phyloP scores from a whole-genome alignment of 1,140 invertebrate genomes.

The Coelopa frigida region DNA sequence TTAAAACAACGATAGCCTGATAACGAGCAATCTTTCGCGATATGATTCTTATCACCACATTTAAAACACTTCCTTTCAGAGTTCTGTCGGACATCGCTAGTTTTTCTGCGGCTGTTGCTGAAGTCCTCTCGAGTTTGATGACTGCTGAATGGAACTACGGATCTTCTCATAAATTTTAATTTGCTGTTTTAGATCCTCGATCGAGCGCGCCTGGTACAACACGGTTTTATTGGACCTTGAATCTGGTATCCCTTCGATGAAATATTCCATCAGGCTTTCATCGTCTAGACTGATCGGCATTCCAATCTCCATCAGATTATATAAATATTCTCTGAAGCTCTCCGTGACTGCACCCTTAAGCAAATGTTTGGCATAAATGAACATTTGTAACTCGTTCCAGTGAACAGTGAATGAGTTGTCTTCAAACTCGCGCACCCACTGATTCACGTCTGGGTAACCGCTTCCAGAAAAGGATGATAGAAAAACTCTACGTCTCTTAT shows the following conservation, averaged over 20 bases:
- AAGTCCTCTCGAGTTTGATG: neutral
- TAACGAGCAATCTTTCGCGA: neutral
- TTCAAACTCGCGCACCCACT: too few relatives aligned
- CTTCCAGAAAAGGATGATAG: too few relatives aligned
- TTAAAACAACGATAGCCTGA: neutral
- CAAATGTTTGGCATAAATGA: too few relatives aligned
- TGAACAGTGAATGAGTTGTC: too few relatives aligned
- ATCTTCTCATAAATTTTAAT: neutral
- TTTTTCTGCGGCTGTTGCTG: too few relatives aligned
- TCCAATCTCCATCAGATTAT: too few relatives aligned
- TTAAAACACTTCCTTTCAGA: neutral
- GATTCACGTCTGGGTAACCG: too few relatives aligned
- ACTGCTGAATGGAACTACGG: neutral
- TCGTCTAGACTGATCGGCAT: conserved; percentile 5
- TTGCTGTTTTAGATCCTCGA: conserved; percentile 5
- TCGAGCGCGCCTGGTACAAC: conserved; percentile 2
- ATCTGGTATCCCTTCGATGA: conserved; percentile 13
- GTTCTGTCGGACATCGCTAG: neutral
- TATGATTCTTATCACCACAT: neutral
- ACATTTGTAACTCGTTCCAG: too few relatives aligned
- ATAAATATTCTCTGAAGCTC: too few relatives aligned
- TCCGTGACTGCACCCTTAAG: too few relatives aligned
- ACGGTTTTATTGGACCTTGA: conserved; percentile 7
- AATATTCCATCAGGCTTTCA: conserved; percentile 6
- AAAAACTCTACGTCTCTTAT: too few relatives aligned